Conservation (phyloP, 1,140 invertebrate genomes). For the Ceratina calcarata region DNA sequence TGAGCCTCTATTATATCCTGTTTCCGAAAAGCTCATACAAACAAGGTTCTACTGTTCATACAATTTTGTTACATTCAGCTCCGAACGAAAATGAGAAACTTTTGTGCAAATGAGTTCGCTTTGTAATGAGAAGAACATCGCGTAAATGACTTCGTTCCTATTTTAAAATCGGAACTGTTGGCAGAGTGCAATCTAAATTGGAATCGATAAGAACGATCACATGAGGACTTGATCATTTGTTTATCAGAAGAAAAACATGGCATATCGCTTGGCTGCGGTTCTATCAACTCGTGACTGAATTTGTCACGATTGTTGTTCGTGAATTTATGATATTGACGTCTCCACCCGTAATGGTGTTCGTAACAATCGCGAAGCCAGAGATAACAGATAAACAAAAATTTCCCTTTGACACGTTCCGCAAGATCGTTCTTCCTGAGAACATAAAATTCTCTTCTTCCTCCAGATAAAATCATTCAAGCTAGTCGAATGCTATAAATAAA, state of each 20-base stretch:
- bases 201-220: constrained; percentile 54
- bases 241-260: constrained; percentile 57
- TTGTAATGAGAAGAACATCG: no score
- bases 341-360: background rate
- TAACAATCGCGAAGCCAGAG: background rate
- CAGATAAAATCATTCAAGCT: no score
- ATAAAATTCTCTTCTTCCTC: no score
- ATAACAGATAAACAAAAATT: constrained; percentile 31
- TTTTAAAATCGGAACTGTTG: no score
- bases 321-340: constrained; percentile 27
- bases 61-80: no score
- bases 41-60: no score
- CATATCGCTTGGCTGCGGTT: constrained; percentile 33
- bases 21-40: no score
- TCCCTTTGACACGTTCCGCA: background rate
- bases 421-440: background rate
- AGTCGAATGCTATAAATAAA: no score
- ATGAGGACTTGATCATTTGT: constrained; percentile 34
- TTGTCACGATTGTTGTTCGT: constrained; percentile 56
- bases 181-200: constrained; percentile 27
- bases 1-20: no score
- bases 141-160: no score
- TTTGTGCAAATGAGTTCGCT: no score
- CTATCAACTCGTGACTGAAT: constrained; percentile 28
- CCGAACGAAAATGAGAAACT: no score